Evolutionary conservation across 2,888 invertebrate genomes (phyloP).

Genomic region (Stenotaenia linearis): DNA sequence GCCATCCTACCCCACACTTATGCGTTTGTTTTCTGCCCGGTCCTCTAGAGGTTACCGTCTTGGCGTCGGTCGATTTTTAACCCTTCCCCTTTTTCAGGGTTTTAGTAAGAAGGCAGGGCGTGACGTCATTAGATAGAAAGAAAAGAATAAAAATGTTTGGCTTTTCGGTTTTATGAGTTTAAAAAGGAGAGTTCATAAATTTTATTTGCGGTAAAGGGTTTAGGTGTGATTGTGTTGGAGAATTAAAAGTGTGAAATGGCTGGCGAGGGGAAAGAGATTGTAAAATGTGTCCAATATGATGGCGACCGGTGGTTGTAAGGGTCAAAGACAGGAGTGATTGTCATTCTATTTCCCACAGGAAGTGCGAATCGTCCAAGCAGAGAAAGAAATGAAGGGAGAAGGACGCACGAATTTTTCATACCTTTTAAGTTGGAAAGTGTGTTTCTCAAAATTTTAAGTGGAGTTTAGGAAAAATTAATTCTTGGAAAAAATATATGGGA

Average conservation of each 20-base stretch:
- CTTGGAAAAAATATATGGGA: background rate
- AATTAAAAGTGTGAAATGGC: background rate
- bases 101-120: background rate
- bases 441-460: background rate
- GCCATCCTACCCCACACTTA: background rate
- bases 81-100: background rate
- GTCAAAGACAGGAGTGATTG: slow-evolving; percentile 26
- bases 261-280: background rate
- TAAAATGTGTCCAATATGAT: background rate
- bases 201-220: background rate
- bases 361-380: slow-evolving; percentile 3
- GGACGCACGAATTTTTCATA: background rate
- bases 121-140: background rate
- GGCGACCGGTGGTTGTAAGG: background rate
- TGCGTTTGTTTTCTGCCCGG: background rate
- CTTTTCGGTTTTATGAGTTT: background rate
- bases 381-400: background rate
- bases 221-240: background rate
- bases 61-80: background rate
- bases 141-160: background rate
- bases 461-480: background rate
- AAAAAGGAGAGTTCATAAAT: background rate
- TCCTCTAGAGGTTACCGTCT: background rate
- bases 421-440: background rate
- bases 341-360: slow-evolving; percentile 27